phyloP scores from a whole-genome alignment of 2,113 vertebrate genomes.

The Rhynchomys soricoides region DNA sequence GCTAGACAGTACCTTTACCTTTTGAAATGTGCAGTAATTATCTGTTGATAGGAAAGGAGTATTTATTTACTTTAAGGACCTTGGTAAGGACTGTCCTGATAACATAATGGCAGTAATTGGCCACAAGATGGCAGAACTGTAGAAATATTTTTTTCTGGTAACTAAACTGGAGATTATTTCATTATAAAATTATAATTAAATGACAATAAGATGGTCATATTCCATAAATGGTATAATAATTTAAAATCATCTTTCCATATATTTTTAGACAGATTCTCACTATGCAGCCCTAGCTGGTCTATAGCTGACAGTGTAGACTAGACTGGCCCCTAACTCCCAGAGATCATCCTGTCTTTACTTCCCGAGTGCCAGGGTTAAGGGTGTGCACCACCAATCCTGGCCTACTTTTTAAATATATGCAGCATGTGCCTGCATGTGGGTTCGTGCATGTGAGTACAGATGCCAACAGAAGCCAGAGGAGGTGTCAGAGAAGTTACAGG shows the following conservation, averaged over 20 bases:
- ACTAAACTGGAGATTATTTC: conserved; percentile 1
- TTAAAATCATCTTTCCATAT: not conserved
- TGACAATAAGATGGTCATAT: not conserved
- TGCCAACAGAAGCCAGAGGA: not conserved
- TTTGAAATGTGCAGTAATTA: not conserved
- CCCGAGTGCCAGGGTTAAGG: not conserved
- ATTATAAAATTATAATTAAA: conserved; percentile 28
- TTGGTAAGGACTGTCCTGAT: not conserved
- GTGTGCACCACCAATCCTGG: not conserved
- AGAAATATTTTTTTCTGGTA: not conserved
- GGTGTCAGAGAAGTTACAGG: not conserved
- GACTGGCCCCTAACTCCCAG: not conserved
- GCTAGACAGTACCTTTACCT: not conserved
- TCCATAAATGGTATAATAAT: not conserved
- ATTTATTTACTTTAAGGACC: conserved; percentile 25
- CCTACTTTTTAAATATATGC: not conserved
- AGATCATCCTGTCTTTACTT: not conserved
- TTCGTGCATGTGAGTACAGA: not conserved
- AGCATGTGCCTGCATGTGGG: not conserved
- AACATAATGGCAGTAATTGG: not conserved
- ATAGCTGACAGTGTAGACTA: not conserved
- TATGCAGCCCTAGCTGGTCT: not conserved
- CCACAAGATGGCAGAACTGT: conserved; percentile 44
- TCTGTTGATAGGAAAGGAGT: not conserved
- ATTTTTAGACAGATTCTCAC: not conserved